Evolutionary conservation across 1,140 invertebrate genomes (phyloP), one percentile per base, ranked within the genome.

Genomic region (Coptotermes formosanus): DNA sequence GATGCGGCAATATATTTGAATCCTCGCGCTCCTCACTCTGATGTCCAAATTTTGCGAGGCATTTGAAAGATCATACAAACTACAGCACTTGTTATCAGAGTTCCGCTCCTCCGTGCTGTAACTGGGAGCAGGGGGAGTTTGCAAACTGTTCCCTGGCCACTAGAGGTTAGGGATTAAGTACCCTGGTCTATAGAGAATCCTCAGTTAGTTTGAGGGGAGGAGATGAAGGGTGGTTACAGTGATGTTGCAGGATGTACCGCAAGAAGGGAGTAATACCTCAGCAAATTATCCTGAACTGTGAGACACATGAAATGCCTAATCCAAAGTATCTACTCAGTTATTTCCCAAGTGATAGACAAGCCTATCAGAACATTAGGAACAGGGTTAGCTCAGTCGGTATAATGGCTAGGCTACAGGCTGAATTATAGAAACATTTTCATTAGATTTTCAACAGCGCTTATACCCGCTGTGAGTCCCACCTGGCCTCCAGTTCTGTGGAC

Each of bases 161-260:
- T 30, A 30, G 64, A 75, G 64, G 64, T 30, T 75, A 75, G n/a
- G 64, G 64, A 75, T 75, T 75, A 75, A 75, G 64, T 75, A 75
- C 64, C n/a, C 8, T 25, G 64, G 64, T 30, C 64, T 75, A 75
- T 75, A 30, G 64, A 75, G 64, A 30, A 14, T 30, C 64, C 25
- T 75, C n/a, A 75, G 64, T 75, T 75, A 75, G 64, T 75, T 75
- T 25, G 64, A 75, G 64, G 64, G 64, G 64, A n/a, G 64, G 64
- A 75, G 64, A 75, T 30, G 64, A 75, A 75, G 64, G 64, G 64
- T 9, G 52, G 19, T 21, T 55, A 55, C 52, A 19, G 3, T 55
- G 19, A 55, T 21, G 19, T 21, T 55, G 52, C 52, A 55, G n/a
- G 64, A 75, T 75, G 9, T n/a, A 75, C 64, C 25, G 64, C 64